Base-by-base conservation (phyloP, 2,888 invertebrate genomes). In the Andrena haemorrhoa region DNA sequence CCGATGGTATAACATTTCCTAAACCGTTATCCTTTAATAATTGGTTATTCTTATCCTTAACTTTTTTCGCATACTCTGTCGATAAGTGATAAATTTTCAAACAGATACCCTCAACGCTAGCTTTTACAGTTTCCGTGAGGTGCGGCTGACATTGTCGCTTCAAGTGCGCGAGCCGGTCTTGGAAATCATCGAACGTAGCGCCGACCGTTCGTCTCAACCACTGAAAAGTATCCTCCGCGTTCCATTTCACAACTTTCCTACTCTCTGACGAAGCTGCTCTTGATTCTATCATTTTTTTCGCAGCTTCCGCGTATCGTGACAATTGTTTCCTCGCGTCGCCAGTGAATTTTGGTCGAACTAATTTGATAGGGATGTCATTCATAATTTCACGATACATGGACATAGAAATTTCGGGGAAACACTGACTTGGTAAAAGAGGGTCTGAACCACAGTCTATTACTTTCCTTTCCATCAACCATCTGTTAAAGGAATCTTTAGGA, bases 351-450 rank as follows among this genome's bases (percentile, higher is more conserved):
- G 99, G 98, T 93, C 98, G 97, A n/a, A 98, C 96, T 79, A 99
- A 95, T 94, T 98, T 98, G 80, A 99, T 98, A 10, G 99, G 99
- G 92, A 99, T 98, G 94, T 99, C 99, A 94, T 98, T 98, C 98
- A 99, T 98, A 72, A 99, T 98, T 95, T 99, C 99, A 86, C 98
- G 96, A 94, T 98, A 98, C 98, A 99, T 98, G 1, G 98, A 97
- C 92, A 97, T 96, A 5, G 99, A 99, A 89, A 99, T 97, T 94
- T 98, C 98, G 1, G 98, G 97, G 88, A 97, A 96, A 94, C 99
- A 99, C 93, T 97, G 97, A 93, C 98, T 98, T 7, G 99, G 99
- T 68, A 99, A 94, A 69, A 99, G 94, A 0, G 99, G 98, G 94
- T 99, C 99, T 75, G 96, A 96, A 1, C 99, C 99, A 92, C 95